These are phyloP conservation scores for Buphagus erythrorhynchus DNA, from an alignment of 2,797 vertebrate genomes.

Conservation along the genomic window DNA sequence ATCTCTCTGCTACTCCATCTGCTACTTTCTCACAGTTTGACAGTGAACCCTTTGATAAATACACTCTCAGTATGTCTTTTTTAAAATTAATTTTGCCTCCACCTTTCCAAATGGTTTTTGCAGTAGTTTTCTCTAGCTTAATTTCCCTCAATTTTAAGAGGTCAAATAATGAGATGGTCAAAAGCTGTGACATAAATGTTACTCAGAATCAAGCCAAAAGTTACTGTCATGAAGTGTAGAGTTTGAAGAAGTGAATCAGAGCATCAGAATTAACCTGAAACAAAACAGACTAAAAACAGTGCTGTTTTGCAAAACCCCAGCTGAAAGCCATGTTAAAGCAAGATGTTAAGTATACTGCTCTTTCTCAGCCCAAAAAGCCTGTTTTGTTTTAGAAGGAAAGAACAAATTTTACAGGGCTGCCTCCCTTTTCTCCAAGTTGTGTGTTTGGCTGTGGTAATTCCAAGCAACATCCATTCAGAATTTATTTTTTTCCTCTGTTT, in stretches of 20 bases:
- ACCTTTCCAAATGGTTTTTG: constrained; percentile 12
- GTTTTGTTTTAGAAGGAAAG: background rate
- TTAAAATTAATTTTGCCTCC: background rate
- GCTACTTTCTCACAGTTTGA: constrained; percentile 10
- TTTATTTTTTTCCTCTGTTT: background rate
- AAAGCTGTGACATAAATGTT: background rate
- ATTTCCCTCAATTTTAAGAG: background rate
- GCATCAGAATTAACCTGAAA: constrained; percentile 17
- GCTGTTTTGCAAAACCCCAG: background rate
- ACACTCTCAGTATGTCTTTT: background rate
- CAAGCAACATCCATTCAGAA: background rate
- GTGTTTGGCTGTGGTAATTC: background rate
- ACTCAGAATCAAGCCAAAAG: background rate
- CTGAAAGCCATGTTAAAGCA: constrained; percentile 19
- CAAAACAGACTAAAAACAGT: background rate
- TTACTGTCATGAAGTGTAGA: background rate
- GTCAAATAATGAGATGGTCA: background rate
- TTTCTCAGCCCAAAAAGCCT: constrained; percentile 9
- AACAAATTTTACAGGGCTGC: background rate
- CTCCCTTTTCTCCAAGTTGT: background rate
- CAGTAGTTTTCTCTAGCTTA: background rate
- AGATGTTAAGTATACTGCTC: background rate
- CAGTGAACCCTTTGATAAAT: constrained; percentile 15
- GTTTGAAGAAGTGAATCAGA: background rate
- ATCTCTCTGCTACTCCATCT: constrained; percentile 42